Base-by-base conservation (phyloP, 2,888 invertebrate species). In the Buathra laborator region DNA sequence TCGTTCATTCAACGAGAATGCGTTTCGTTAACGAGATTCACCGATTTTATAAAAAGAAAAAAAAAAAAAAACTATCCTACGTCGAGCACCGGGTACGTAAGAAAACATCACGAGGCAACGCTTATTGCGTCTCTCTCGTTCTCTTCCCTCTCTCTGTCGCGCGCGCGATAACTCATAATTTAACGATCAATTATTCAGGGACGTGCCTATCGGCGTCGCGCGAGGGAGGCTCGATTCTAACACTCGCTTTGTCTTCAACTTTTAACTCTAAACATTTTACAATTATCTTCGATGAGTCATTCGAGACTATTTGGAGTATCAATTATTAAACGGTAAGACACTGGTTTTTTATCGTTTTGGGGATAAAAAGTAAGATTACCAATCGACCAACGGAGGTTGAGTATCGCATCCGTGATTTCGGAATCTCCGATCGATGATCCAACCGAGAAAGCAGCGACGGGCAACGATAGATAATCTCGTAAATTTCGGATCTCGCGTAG, bases 121-220 rank as follows among this genome's bases (percentile, higher is more conserved):
- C 64, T 68, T 80, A 64, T 79, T 81, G 74, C 84, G 78, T 79
- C 66, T 59, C 70, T 53, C 59, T 59, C 59, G 29, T 24, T 10
- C 29, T 10, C 59, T 37, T 9, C 37, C 37, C 37, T 37, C 37
- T 37, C 37, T 37, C 7, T 37, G 37, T 37, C 37, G 67, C 75
- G 64, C 77, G 46, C 24, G 75, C 64, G 84, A 68, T 87, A 87
- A 88, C 87, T 88, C 84, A 87, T 87, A 87, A 89, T 88, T 88
- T 84, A 75, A 85, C 87, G 89, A 88, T 89, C 86, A 89, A 88
- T 89, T 88, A 85, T 83, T 84, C 85, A 85, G 84, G 84, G 81
- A 75, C 75, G 83, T 76, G 79, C 68, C 82, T 67, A 81, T 68
- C 66, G 76, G 66, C 56, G 74, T 66, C 24, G 44, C 12, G 51